Conservation (phyloP, 2,888 invertebrate genomes). For the Volucella bombylans region DNA sequence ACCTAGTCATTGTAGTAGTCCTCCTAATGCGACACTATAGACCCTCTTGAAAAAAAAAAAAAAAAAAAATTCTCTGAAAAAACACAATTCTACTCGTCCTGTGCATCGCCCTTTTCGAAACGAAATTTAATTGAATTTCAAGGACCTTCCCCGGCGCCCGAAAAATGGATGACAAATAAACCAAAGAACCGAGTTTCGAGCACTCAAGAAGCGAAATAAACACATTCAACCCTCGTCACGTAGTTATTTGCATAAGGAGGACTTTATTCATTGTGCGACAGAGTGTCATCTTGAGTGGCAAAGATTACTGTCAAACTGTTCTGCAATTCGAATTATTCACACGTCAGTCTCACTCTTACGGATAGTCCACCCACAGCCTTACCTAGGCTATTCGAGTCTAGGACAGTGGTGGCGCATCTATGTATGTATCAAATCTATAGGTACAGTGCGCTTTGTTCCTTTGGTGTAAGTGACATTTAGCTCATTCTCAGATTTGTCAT, state of each 20-base stretch:
- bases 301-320: slow-evolving; percentile 74
- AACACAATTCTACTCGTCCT: slow-evolving; percentile 9
- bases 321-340: slow-evolving; percentile 73
- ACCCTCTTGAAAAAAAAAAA: slow-evolving; percentile 7
- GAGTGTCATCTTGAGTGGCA: slow-evolving; percentile 71
- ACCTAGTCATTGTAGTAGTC: slow-evolving; percentile 5
- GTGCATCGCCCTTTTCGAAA: slow-evolving; percentile 56
- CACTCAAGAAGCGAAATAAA: slow-evolving; percentile 62
- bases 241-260: slow-evolving; percentile 72
- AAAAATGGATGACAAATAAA: slow-evolving; percentile 27
- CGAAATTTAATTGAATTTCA: slow-evolving; percentile 73
- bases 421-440: background rate
- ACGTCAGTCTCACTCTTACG: slow-evolving; percentile 55
- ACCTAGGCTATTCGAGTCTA: slow-evolving; percentile 38
- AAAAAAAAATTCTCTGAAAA: background rate
- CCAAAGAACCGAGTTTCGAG: slow-evolving; percentile 53
- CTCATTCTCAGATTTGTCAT: slow-evolving; percentile 71
- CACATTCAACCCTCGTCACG: slow-evolving; percentile 72
- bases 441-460: background rate
- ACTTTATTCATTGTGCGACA: slow-evolving; percentile 66
- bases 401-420: slow-evolving; percentile 46
- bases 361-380: slow-evolving; percentile 24
- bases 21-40: slow-evolving; percentile 53
- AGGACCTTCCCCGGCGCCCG: slow-evolving; percentile 46
- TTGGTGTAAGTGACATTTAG: slow-evolving; percentile 65